These are phyloP conservation scores for Siniperca obscura DNA, from an alignment of 2,797 vertebrate species.

Conservation along the genomic window DNA sequence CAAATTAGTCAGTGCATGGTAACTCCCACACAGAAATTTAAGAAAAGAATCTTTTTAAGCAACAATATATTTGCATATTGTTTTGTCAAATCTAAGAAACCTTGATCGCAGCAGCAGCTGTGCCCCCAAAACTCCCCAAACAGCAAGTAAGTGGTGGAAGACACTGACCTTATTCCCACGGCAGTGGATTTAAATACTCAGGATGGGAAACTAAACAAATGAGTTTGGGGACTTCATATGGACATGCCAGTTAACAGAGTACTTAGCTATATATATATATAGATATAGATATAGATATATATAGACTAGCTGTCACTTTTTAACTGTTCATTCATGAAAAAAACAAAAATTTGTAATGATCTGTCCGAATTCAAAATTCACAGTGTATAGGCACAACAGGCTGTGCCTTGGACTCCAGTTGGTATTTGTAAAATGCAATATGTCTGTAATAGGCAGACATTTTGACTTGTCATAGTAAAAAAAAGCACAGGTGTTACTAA, in stretches of 20 bases:
- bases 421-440: no score
- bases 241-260: not conserved
- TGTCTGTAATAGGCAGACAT: no score
- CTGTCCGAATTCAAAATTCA: no score
- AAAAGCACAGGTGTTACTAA: no score
- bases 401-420: no score
- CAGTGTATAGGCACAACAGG: no score
- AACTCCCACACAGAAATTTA: slow-evolving; percentile 40
- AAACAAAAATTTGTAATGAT: no score
- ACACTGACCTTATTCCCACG: not conserved
- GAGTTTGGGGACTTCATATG: not conserved
- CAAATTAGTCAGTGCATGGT: slow-evolving; percentile 36
- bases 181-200: not conserved
- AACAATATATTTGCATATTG: slow-evolving; percentile 28
- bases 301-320: no score
- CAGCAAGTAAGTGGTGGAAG: slow-evolving; percentile 16
- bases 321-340: no score
- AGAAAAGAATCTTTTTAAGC: not conserved
- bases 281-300: not conserved
- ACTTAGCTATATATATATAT: not conserved
- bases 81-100: not conserved
- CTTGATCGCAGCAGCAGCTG: not conserved
- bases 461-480: no score
- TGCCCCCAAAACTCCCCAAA: not conserved
- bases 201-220: not conserved